A percentile compares a stretch with the other conserved stretches of the same genome.
Conservation (phyloP, 2,113 vertebrate genomes). For the Marmota flaviventris region DNA sequence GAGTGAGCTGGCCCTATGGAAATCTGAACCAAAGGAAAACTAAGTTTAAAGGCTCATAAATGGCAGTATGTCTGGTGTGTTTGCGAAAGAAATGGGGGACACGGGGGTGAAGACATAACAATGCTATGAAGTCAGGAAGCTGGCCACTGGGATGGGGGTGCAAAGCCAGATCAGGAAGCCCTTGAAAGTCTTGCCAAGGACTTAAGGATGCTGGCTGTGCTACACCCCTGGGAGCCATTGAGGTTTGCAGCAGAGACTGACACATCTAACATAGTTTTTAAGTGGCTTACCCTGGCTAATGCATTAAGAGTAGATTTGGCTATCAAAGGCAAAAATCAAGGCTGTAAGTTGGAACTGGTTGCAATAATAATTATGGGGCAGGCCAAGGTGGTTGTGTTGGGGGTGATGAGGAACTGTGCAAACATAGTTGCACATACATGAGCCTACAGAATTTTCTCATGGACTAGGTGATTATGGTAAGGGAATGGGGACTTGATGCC, state of each 20-base stretch:
- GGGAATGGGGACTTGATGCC: not conserved
- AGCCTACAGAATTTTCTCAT: not conserved
- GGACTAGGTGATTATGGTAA: not conserved
- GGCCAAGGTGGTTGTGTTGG: not conserved
- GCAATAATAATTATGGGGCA: not conserved
- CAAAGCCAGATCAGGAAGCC: not conserved
- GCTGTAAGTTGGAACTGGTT: not conserved
- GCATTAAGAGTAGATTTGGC: accelerated
- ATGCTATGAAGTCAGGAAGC: accelerated
- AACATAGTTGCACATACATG: accelerated
- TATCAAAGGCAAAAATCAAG: not conserved
- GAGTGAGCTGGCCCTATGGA: not conserved
- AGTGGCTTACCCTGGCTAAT: not conserved
- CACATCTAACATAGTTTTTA: not conserved
- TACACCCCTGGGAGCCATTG: not conserved
- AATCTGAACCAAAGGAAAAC: not conserved
- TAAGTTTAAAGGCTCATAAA: not conserved
- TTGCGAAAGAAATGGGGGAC: not conserved
- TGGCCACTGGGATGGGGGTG: accelerated
- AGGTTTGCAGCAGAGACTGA: not conserved
- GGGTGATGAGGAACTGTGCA: not conserved
- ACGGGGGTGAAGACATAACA: not conserved
- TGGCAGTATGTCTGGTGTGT: not conserved
- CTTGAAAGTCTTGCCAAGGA: not conserved
- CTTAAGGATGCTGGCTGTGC: not conserved